phyloP scores from a whole-genome alignment of 2,888 invertebrate genomes.

The Heteromyza rotundicornis region DNA sequence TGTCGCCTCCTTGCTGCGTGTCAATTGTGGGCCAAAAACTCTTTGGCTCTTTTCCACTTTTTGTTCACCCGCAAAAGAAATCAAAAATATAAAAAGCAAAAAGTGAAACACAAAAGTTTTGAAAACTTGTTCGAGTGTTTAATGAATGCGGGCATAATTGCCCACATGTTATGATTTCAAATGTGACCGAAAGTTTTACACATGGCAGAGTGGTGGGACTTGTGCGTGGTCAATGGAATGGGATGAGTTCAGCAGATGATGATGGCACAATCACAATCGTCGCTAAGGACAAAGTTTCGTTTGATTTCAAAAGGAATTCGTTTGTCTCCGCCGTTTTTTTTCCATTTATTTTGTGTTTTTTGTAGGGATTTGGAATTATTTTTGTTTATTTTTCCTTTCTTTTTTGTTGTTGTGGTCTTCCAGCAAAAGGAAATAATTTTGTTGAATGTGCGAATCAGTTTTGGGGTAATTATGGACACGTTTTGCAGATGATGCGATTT shows the following conservation, averaged over 20 bases:
- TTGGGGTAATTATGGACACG: neutral
- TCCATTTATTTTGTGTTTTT: neutral
- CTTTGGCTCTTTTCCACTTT: neutral
- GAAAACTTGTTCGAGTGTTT: constrained; percentile 3
- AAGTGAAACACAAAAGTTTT: neutral
- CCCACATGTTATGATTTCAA: constrained; percentile 22
- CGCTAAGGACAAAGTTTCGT: neutral
- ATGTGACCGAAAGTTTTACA: constrained; percentile 17
- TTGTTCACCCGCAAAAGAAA: neutral
- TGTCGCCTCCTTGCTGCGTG: neutral
- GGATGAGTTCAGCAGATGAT: neutral
- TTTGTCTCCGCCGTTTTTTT: neutral
- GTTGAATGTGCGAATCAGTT: neutral
- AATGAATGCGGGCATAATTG: constrained; percentile 25
- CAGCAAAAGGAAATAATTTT: neutral
- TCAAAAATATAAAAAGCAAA: neutral
- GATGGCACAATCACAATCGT: neutral
- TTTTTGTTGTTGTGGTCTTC: no score
- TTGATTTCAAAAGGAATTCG: neutral
- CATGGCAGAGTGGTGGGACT: no score
- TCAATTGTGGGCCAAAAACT: neutral
- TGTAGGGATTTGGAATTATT: neutral
- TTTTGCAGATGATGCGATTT: neutral
- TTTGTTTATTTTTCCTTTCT: no score
- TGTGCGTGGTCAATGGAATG: neutral